Conservation (phyloP, 2,797 vertebrate species). For the Hydrocynus forskahlii region DNA sequence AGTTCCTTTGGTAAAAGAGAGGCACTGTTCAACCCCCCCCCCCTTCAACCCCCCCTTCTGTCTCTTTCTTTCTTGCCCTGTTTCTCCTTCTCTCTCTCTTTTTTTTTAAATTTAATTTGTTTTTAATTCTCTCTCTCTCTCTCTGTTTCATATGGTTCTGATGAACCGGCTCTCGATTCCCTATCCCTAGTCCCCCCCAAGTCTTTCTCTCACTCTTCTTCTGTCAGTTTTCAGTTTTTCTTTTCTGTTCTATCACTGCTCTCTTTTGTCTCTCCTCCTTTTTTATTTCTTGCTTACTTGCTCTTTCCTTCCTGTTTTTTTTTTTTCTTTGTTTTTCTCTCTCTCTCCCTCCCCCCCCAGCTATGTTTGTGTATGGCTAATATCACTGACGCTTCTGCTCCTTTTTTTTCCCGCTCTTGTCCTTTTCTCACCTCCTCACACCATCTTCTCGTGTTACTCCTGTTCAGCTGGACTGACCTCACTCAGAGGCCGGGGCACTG, state of each 20-base stretch:
- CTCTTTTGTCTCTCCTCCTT: neutral
- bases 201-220: slow-evolving; percentile 55
- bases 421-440: too few species aligned
- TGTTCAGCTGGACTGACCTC: neutral
- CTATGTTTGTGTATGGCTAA: too few species aligned
- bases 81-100: neutral
- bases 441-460: neutral
- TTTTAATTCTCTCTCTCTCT: too few species aligned
- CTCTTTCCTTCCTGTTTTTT: neutral
- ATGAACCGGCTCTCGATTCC: too few species aligned
- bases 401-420: neutral
- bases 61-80: neutral
- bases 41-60: slow-evolving; percentile 31
- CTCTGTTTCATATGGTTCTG: neutral
- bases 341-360: neutral
- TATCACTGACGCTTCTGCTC: neutral
- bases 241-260: neutral
- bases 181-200: neutral
- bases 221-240: neutral
- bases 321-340: neutral
- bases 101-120: too few species aligned
- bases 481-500: neutral
- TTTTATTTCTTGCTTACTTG: neutral
- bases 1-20: neutral
- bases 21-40: slow-evolving; percentile 18